Evolutionary conservation across 2,797 vertebrate species (phyloP), one percentile per base, ranked within the genome.

Genomic region (Syngnathus acus): DNA sequence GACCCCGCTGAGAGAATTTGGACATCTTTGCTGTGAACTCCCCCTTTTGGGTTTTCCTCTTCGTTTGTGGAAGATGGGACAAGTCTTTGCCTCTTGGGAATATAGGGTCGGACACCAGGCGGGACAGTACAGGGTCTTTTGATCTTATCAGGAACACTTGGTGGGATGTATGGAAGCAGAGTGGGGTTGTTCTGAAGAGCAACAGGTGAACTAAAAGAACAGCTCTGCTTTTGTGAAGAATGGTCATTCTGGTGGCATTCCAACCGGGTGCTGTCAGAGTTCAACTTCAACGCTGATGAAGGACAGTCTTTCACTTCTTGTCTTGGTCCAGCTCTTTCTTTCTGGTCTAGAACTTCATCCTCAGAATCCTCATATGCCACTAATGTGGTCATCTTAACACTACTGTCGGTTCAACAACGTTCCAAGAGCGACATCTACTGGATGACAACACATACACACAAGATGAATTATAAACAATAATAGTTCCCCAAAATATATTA

Each of bases 311-410:
- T 59, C 21, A 6, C 45, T 65, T 61, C 60, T 62, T 63, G 38
- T 59, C 6, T 37, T 23, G 65, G 43, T 51, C 17, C 62, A 65
- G 62, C 67, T 58, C 14, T 14, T 39, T 73, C 14, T 37, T 4
- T 19, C 42, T 74, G 70, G 64, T 69, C 47, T 23, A 72, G 75
- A 48, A 2, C 71, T 9, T 95, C 92, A 32, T 91, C 82, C 59
- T 95, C 95, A 5, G 96, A 99, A 70, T 96, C 93, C 2, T 95
- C 95, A 69, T 98, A 99, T 54, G 92, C 91, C 82, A 99, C 96
- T 78, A 99, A 79, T 0, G 93, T 91, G 70, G 85, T 91, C 95
- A 96, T 97, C 67, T 60, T 79, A 55, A 47, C 63, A 50, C 54
- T 61, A 37, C 37, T 43, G 16, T 23, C 2, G 26, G 62, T 57